Conservation (phyloP, 2,888 invertebrate species). For the Meiosimyza decipiens region DNA sequence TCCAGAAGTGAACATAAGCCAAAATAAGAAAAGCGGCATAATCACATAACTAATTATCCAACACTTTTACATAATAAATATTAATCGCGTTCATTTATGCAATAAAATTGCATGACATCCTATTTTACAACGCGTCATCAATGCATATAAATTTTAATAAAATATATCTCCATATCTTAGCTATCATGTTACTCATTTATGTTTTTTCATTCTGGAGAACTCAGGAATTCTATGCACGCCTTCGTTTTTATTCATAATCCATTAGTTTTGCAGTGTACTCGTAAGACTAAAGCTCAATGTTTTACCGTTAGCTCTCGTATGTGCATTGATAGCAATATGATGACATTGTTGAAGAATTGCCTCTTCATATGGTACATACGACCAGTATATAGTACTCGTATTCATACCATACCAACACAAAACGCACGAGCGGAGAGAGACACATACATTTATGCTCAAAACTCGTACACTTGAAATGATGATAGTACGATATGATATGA, state of each 20-base stretch:
- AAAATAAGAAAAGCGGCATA: too few relatives aligned
- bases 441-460: constrained; percentile 6
- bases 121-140: too few relatives aligned
- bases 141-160: too few relatives aligned
- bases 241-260: constrained; percentile 18
- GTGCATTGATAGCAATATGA: constrained; percentile 45
- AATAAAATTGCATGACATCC: too few relatives aligned
- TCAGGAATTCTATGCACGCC: background rate
- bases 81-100: too few relatives aligned
- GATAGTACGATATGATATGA: constrained; percentile 11
- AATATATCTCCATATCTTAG: too few relatives aligned
- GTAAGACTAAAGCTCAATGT: constrained; percentile 20
- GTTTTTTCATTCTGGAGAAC: too few relatives aligned
- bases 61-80: too few relatives aligned
- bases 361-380: constrained; percentile 46
- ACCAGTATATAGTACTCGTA: constrained; percentile 23
- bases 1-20: too few relatives aligned
- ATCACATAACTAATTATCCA: too few relatives aligned
- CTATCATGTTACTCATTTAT: too few relatives aligned
- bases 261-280: constrained; percentile 17
- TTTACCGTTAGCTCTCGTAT: constrained; percentile 20
- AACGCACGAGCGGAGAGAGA: constrained; percentile 10
- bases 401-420: constrained; percentile 37
- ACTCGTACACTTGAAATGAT: background rate
- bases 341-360: constrained; percentile 50